Percentiles rank a stretch among this genome's conserved stretches.
Evolutionary conservation across 2,888 invertebrate species (phyloP).

Genomic region (Tipula confusa): DNA sequence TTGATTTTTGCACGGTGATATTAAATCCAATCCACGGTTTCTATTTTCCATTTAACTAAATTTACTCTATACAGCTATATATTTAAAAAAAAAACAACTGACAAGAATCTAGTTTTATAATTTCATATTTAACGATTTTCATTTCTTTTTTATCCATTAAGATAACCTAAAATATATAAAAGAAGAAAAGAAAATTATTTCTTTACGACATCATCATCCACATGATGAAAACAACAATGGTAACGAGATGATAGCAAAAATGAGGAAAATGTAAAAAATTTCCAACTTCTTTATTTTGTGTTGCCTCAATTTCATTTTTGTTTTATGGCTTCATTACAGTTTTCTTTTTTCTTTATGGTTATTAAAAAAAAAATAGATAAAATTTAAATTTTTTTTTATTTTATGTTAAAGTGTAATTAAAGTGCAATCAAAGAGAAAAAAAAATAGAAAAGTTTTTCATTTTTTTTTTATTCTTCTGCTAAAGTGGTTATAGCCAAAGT

Average conservation of each 20-base stretch:
- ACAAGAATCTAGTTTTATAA: background rate
- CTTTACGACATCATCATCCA: background rate
- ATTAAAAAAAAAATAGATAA: background rate
- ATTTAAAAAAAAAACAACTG: background rate
- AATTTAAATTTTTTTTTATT: background rate
- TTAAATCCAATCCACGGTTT: no score
- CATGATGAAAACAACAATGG: background rate
- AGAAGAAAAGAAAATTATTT: background rate
- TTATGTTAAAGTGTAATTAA: background rate
- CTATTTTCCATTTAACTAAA: no score
- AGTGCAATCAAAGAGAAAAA: background rate
- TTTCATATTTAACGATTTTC: background rate
- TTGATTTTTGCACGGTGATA: no score
- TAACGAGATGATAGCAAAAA: background rate
- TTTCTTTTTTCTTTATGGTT: background rate
- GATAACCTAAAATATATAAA: no score
- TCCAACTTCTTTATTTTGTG: background rate
- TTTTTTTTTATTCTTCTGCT: no score
- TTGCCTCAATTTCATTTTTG: background rate
- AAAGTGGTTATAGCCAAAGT: background rate
- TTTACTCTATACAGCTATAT: background rate
- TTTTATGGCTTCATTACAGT: constrained; percentile 13
- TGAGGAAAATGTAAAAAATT: background rate
- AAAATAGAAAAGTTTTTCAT: background rate
- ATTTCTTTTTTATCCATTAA: background rate